Evolutionary conservation across 2,113 vertebrate genomes (phyloP).

Genomic region (Nothoprocta perdicaria): DNA sequence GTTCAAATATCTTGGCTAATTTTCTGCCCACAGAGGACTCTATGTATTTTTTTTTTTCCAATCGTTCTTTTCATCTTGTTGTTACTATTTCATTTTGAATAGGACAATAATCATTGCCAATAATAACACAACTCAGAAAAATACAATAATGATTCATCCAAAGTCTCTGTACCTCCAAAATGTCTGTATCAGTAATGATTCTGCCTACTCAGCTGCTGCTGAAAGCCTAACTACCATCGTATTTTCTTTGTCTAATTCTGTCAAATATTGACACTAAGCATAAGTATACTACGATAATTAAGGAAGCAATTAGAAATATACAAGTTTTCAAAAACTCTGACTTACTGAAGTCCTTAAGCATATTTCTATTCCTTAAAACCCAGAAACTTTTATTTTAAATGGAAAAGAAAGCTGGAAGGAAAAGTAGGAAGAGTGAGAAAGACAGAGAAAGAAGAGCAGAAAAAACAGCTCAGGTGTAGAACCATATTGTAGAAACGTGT

Average conservation of each 20-base stretch:
- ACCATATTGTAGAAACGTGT: rapidly evolving
- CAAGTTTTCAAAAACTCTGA: neutral
- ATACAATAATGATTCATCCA: neutral
- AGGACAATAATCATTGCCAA: neutral
- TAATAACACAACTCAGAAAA: neutral
- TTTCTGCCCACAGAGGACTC: neutral
- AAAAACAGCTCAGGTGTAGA: neutral
- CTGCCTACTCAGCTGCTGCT: rapidly evolving
- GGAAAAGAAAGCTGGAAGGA: neutral
- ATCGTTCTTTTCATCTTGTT: neutral
- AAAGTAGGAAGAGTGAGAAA: neutral
- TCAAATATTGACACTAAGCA: neutral
- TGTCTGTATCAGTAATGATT: neutral
- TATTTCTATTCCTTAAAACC: neutral
- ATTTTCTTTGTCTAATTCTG: neutral
- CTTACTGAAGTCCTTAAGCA: neutral
- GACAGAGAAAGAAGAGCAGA: neutral
- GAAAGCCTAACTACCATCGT: neutral
- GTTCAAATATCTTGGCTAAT: neutral
- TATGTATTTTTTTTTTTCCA: rapidly evolving
- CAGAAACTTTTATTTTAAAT: neutral
- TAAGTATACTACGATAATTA: neutral
- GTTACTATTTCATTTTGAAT: too few relatives aligned
- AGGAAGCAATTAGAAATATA: neutral
- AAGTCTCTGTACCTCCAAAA: neutral